Conservation (phyloP, 2,797 vertebrate species). For the Okamejei kenojei region DNA sequence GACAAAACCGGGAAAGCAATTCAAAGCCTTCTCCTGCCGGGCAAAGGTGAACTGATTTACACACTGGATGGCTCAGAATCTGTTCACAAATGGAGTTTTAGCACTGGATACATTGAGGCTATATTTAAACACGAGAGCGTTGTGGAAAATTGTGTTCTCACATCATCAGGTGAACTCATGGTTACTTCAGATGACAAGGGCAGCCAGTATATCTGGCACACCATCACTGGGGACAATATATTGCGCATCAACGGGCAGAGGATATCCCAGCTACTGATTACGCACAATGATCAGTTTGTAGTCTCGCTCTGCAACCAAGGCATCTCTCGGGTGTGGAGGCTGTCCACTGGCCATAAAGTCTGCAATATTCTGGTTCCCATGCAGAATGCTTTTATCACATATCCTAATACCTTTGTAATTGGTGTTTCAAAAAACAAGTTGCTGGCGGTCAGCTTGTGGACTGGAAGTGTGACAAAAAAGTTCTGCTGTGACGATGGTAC, state of each 20-base stretch:
- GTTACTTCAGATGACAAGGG: conserved; percentile 92
- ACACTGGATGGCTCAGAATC: conserved; percentile 91
- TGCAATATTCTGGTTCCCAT: conserved; percentile 97
- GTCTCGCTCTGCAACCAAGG: conserved; percentile 97
- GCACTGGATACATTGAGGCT: conserved; percentile 91
- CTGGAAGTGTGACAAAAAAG: conserved; percentile 96
- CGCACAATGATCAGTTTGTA: conserved; percentile 97
- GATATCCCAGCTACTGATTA: conserved; percentile 92
- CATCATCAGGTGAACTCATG: conserved; percentile 89
- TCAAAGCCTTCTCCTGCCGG: conserved; percentile 76
- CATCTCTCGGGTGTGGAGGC: conserved; percentile 91
- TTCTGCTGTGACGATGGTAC: conserved; percentile 92
- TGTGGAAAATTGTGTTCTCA: conserved; percentile 92
- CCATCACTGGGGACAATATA: conserved; percentile 84
- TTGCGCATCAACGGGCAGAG: conserved; percentile 93
- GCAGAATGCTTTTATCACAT: conserved; percentile 90
- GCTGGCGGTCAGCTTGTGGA: conserved; percentile 94
- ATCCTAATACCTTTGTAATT: conserved; percentile 93
- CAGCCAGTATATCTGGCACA: conserved; percentile 97
- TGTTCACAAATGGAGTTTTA: conserved; percentile 97
- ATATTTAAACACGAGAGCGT: conserved; percentile 90
- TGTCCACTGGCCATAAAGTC: conserved; percentile 91
- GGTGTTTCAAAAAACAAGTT: conserved; percentile 93
- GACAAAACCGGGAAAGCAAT: conserved; percentile 97
- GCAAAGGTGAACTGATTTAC: conserved; percentile 90